Evolutionary conservation across 2,113 vertebrate species (phyloP).

Genomic region (Odontophorus gujanensis): DNA sequence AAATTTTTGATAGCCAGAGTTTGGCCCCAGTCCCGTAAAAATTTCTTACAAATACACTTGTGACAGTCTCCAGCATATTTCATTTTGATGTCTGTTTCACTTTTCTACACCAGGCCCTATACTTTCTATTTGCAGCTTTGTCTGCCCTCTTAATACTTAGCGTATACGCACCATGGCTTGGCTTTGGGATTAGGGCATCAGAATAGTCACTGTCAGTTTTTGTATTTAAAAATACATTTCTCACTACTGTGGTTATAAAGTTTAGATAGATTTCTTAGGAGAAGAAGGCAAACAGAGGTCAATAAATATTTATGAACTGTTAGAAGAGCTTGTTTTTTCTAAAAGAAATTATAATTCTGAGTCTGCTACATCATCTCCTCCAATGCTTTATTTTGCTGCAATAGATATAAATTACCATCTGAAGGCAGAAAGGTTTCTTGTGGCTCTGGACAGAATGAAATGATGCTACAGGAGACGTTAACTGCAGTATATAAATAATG

Average conservation of each 20-base stretch:
- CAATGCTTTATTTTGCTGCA: slow-evolving; percentile 12
- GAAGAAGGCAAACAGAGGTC: not conserved
- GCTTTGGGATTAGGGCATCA: not conserved
- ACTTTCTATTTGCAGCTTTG: not conserved
- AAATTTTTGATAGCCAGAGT: not conserved
- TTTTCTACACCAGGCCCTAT: not conserved
- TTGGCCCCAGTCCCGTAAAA: not conserved
- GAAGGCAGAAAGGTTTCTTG: slow-evolving; percentile 4
- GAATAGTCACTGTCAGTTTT: not conserved
- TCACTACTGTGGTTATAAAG: not conserved
- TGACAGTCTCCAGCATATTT: not conserved
- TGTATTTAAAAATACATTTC: not conserved
- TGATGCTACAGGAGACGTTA: slow-evolving; percentile 10
- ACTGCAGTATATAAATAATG: slow-evolving; percentile 28
- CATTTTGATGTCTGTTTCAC: not conserved
- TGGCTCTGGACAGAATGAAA: slow-evolving; percentile 28
- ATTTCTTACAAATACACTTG: not conserved
- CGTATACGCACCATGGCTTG: not conserved
- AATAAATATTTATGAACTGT: slow-evolving; percentile 29
- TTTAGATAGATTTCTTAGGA: not conserved
- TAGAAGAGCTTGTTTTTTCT: not conserved
- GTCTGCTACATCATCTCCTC: slow-evolving; percentile 30
- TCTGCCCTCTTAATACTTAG: not conserved
- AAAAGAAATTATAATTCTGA: not conserved
- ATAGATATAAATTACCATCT: slow-evolving; percentile 43